Evolutionary conservation across 2,113 vertebrate species (phyloP), one percentile per base, ranked within the genome.

Genomic region (Vulpes vulpes): DNA sequence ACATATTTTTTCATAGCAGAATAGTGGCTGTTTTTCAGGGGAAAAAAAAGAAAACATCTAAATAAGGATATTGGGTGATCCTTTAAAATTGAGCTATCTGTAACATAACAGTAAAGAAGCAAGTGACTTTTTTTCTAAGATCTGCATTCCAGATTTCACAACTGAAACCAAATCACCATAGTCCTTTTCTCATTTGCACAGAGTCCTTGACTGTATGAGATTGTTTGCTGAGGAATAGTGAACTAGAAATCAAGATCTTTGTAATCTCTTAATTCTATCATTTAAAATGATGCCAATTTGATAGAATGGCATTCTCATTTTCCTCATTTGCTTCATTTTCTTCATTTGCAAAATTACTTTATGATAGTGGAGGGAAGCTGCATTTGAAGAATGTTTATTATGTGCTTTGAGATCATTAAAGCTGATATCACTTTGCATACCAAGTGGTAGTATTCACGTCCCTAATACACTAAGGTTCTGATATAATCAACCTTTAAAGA

Each of bases 381-480:
- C 74, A 69, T 94, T 92, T 85, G 73, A 73, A 93, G 62, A 88
- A 97, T 97, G 69, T 94, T 97, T 96, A 97, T 96, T 98, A 92
- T 88, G 97, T 97, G 96, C 96, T 96, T 97, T 97, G 96, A 98
- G 95, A 96, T 97, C 96, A 96, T 96, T 96, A 94, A 96, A 95
- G 85, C 92, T 95, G 81, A 67, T 85, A 91, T 88, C 67, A 95
- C 71, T 98, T 96, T 95, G 90, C 95, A 97, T 97, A 94, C 43
- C 92, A 96, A 96, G 76, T 97, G 95, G 71, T 89, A 38, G 65
- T 91, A 73, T 95, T 96, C 67, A 74, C 91, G 79, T 86, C 69
- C 84, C 89, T 96, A 95, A 95, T 97, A 94, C 67, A 62, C 69
- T 91, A 69, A 94, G 85, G 51, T 95, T 96, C 84, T 69, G 9